Evolutionary conservation across 2,113 vertebrate genomes (phyloP), one percentile per base, ranked within the genome.

Genomic region (Drymodes brunneopygia): DNA sequence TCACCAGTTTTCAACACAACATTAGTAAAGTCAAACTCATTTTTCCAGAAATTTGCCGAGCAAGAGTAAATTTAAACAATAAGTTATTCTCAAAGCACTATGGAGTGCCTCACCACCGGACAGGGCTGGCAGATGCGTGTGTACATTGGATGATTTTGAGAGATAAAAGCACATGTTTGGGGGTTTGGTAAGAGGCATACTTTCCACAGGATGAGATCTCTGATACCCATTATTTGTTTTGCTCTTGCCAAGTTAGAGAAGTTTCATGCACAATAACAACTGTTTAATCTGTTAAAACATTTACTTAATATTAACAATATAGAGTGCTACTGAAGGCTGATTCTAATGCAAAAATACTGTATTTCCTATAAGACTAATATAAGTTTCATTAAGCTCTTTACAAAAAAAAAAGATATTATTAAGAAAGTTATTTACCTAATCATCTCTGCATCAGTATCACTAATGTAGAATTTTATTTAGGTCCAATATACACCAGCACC

Each of bases 141-240:
- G 62, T 70, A 82, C 74, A 35, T 6, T 70, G 82, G 58, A 73
- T 81, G 79, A 94, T 83, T 90, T 90, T 25, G 61, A 66, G 64
- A 93, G 95, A 94, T 83, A 96, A 94, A 88, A 93, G 29, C 29
- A 24, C 54, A 51, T 77, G 31, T 77, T 77, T 83, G 47, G 90
- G 53, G 71, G 36, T 57, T 95, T 92, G 75, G 62, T 86, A 73
- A 86, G 92, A 96, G 42, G n/a, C 85, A 51, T 73, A 86, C 27
- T 95, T 97, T 97, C 90, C 95, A 94, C 88, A 88, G 90, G 75
- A 95, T 90, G 94, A 96, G 82, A 77, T 97, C 50, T 88, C 54
- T 16, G 74, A 95, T 94, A 95, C 19, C 16, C 36, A 24, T 51
- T 83, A 69, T 92, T 95, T 92, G 45, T 83, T 92, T 93, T 92